Evolutionary conservation across 1,140 invertebrate genomes (phyloP), one percentile per base, ranked within the genome.

Genomic region (Platyura marginata): DNA sequence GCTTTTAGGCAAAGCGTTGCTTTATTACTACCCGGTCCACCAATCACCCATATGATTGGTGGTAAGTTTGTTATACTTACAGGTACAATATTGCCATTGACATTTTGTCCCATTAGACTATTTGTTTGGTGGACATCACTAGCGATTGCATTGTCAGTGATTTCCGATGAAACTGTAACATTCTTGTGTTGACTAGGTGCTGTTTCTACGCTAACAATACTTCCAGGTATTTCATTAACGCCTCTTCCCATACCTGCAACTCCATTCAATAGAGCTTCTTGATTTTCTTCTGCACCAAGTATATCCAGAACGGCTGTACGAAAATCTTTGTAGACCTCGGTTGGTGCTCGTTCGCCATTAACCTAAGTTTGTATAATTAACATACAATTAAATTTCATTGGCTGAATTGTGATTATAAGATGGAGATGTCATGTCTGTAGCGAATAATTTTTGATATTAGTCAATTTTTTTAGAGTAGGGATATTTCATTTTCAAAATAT

Each of bases 321-420:
- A 60, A 87, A 87, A 56, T 86, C 81, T 47, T 72, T 70, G 55
- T 85, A 87, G 18, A 88, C 84, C 49, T 86, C 81, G 13, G 71
- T 71, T 10, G 83, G 84, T 50, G 81, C 79, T 38, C 84, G 61
- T 62, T 88, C 83, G 3, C 84, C 84, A 51, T 87, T 85, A 2
- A 87, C 72, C 82, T 85, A n/a, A n/a, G n/a, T n/a, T n/a, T n/a
- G n/a, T 50, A 34, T n/a, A 44, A 52, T 48, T 15, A 19, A 9
- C 22, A 37, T 11, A 21, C 2, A 36, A 35, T 43, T 21, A n/a
- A n/a, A n/a, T n/a, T n/a, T n/a, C n/a, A n/a, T n/a, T n/a, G n/a
- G 19, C 8, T 20, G 11, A 13, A 9, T 22, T 40, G 29, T 40
- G 16, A 3, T 2, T 15, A 34, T 20, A 16, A 20, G 16, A 15